These are phyloP conservation scores for Xiphophorus hellerii DNA, from an alignment of 2,113 vertebrate species.

Conservation along the genomic window DNA sequence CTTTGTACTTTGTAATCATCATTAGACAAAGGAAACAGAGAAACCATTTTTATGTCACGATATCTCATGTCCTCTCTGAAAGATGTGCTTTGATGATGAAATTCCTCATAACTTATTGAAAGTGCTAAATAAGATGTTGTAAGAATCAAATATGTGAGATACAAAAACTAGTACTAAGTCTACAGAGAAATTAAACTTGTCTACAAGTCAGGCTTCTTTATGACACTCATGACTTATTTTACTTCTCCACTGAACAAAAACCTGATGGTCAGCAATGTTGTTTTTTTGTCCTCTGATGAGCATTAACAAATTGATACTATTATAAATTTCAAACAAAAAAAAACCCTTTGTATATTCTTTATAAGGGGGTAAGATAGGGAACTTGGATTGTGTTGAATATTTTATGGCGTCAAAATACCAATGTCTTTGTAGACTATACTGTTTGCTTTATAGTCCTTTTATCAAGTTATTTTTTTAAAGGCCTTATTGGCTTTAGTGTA, in stretches of 20 bases:
- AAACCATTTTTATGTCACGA: conserved; percentile 39
- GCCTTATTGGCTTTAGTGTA: no score
- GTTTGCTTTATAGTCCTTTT: no score
- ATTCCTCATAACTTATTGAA: conserved; percentile 64
- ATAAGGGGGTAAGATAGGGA: no score
- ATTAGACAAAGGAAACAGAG: conserved; percentile 42
- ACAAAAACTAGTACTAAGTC: conserved; percentile 39
- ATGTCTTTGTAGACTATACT: no score
- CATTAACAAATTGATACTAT: no score
- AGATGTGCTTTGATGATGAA: conserved; percentile 71
- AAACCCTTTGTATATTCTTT: no score
- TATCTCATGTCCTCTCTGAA: conserved; percentile 39
- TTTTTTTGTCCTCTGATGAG: no score
- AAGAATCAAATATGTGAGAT: conserved; percentile 16
- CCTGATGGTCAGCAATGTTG: background rate
- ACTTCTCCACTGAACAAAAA: conserved; percentile 1
- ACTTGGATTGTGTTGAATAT: no score
- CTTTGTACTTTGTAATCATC: conserved; percentile 47
- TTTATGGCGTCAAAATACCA: background rate
- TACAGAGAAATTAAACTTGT: conserved; percentile 17
- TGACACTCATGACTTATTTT: conserved; percentile 16
- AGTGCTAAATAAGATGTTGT: conserved; percentile 30
- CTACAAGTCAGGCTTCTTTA: conserved; percentile 4
- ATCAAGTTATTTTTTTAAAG: no score
- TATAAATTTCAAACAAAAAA: no score